phyloP scores from a whole-genome alignment of 2,113 vertebrate genomes.

The Myotis yumanensis region DNA sequence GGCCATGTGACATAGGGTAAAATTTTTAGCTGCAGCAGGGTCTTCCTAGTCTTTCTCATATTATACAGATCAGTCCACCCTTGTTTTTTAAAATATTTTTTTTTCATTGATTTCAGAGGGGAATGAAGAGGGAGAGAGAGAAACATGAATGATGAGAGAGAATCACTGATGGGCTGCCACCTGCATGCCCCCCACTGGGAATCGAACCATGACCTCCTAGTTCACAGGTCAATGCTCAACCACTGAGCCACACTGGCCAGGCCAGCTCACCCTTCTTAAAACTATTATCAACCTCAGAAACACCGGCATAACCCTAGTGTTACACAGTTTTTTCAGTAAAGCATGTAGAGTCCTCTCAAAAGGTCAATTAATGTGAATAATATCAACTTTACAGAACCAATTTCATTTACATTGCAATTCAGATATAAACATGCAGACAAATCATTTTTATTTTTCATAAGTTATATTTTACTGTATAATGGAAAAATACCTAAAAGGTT shows the following conservation, averaged over 20 bases:
- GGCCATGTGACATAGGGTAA: no score
- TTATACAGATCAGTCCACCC: background rate
- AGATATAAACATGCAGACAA: background rate
- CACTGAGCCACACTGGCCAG: no score
- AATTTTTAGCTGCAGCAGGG: background rate
- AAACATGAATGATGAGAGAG: no score
- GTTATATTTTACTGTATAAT: background rate
- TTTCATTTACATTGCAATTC: background rate
- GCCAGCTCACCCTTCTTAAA: background rate
- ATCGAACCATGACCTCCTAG: no score
- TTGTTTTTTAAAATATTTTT: background rate
- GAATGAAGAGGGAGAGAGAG: no score
- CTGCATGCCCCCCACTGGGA: no score
- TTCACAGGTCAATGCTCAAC: no score
- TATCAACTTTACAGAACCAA: background rate
- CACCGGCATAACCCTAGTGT: background rate
- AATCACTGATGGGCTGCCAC: no score
- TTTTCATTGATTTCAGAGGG: no score
- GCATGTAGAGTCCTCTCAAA: background rate
- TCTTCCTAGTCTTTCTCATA: background rate
- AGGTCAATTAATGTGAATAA: background rate
- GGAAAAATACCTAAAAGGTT: background rate
- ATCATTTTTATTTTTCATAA: background rate
- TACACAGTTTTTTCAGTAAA: background rate
- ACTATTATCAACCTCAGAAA: background rate